Evolutionary conservation across 2,888 invertebrate genomes (phyloP).

Genomic region (Frankliniella fusca): DNA sequence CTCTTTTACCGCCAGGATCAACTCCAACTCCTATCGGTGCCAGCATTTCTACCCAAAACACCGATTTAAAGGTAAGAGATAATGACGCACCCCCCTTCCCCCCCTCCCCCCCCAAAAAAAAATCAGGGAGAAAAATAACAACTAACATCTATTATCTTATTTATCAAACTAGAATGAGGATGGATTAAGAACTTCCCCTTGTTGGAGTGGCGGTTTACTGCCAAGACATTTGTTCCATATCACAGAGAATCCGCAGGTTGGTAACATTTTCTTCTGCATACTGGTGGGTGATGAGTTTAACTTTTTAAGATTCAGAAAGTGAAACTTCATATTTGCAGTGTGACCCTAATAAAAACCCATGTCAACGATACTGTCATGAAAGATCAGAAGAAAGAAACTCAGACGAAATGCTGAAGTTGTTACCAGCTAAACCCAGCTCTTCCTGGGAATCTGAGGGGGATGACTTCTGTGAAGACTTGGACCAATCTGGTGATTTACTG

Average conservation of each 20-base stretch:
- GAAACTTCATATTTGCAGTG: not conserved
- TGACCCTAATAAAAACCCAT: not conserved
- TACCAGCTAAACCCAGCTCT: not conserved
- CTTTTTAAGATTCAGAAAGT: too few species aligned
- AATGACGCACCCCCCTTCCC: too few species aligned
- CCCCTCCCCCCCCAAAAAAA: too few species aligned
- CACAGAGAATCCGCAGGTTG: constrained; percentile 1
- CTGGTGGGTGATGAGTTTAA: too few species aligned
- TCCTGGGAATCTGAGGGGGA: not conserved
- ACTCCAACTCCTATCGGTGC: not conserved
- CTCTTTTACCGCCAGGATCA: not conserved
- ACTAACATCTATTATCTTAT: not conserved
- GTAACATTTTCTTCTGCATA: too few species aligned
- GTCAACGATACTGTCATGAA: not conserved
- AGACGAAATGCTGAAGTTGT: not conserved
- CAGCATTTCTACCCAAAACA: not conserved
- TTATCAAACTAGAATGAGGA: not conserved
- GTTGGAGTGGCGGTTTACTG: not conserved
- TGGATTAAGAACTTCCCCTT: not conserved
- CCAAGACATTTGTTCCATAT: not conserved
- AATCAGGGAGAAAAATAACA: too few species aligned
- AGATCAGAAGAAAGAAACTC: not conserved
- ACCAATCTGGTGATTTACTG: not conserved
- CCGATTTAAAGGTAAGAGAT: not conserved
- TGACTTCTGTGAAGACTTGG: not conserved